A percentile compares a stretch with the other conserved stretches of the same genome.
These are phyloP conservation scores for Tachysurus vachellii DNA, from an alignment of 2,113 vertebrate genomes.

Conservation along the genomic window DNA sequence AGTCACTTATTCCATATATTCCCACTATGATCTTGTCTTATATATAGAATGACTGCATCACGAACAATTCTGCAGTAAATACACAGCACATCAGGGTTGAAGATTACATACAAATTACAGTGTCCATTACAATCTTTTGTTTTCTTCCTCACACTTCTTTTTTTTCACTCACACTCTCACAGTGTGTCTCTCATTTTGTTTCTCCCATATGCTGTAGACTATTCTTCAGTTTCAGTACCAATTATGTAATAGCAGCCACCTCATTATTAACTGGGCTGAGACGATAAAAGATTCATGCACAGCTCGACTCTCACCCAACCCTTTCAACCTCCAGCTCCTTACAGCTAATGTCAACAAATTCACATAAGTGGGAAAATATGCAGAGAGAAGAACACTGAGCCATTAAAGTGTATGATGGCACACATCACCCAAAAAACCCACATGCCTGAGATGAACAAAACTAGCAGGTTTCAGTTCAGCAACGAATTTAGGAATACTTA, in stretches of 20 bases:
- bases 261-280: constrained; percentile 76
- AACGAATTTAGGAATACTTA: constrained; percentile 1
- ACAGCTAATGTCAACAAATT: constrained; percentile 27
- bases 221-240: constrained; percentile 72
- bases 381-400: background rate
- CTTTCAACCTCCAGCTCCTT: constrained; percentile 39
- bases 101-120: constrained; percentile 13
- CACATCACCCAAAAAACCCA: background rate
- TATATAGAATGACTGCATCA: background rate
- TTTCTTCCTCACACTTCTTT: constrained; percentile 34
- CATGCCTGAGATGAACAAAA: background rate
- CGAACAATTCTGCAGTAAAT: constrained; percentile 1
- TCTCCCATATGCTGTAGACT: constrained; percentile 64
- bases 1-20: background rate
- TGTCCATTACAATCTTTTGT: constrained; percentile 28
- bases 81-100: background rate
- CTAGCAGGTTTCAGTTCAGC: constrained; percentile 11
- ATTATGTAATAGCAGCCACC: constrained; percentile 76
- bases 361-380: background rate
- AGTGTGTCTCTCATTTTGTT: constrained; percentile 22
- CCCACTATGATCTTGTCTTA: background rate
- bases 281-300: constrained; percentile 78
- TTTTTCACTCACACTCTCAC: constrained; percentile 15
- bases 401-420: background rate
- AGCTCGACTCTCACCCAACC: constrained; percentile 44